Evolutionary conservation across 2,797 vertebrate genomes (phyloP).

Genomic region (Pipistrellus kuhlii): DNA sequence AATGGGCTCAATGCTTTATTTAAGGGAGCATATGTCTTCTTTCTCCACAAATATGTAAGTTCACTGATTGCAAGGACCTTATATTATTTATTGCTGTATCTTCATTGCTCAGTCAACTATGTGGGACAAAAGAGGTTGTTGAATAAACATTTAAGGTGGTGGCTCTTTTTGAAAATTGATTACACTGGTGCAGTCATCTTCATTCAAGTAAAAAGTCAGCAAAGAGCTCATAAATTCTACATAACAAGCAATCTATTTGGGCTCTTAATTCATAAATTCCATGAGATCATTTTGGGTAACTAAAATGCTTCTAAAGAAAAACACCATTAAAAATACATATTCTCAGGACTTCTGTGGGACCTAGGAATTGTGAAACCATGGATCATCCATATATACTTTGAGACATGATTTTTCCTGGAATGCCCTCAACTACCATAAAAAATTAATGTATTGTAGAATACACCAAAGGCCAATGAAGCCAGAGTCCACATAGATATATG

Average conservation of each 20-base stretch:
- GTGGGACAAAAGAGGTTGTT: neutral
- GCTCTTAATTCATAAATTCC: slow-evolving; percentile 63
- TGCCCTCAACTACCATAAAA: neutral
- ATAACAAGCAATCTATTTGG: neutral
- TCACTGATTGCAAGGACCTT: neutral
- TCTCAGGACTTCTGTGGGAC: neutral
- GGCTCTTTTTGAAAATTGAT: neutral
- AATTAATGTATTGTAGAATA: neutral
- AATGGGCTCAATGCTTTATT: neutral
- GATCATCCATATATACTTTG: neutral
- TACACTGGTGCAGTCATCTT: neutral
- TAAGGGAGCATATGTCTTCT: neutral
- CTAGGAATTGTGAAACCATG: neutral
- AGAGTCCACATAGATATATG: neutral
- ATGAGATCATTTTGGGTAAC: slow-evolving; percentile 23
- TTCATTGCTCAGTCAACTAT: neutral
- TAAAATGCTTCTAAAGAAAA: slow-evolving; percentile 42
- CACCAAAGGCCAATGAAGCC: too few relatives aligned
- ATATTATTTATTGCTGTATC: neutral
- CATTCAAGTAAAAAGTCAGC: slow-evolving; percentile 59
- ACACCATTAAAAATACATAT: slow-evolving; percentile 53
- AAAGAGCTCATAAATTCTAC: slow-evolving; percentile 39
- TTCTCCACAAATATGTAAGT: neutral
- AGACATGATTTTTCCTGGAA: neutral
- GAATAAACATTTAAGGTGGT: slow-evolving; percentile 34